phyloP scores from a whole-genome alignment of 2,113 vertebrate species.

The Brachionichthys hirsutus region DNA sequence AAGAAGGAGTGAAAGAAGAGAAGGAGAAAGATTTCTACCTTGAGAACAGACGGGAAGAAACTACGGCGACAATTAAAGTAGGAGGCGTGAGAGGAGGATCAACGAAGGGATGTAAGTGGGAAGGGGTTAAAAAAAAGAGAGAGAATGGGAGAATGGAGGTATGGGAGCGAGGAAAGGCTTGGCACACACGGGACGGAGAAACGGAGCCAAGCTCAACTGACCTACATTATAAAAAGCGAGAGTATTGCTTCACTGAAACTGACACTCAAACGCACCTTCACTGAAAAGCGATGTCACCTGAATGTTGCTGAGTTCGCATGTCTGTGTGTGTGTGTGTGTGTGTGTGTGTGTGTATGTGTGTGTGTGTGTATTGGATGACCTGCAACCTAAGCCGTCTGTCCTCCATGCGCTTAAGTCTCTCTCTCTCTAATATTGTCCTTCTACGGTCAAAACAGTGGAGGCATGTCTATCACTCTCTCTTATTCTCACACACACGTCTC shows the following conservation, averaged over 20 bases:
- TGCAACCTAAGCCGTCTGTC: slow-evolving; percentile 70
- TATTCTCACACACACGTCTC: neutral
- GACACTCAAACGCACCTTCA: slow-evolving; percentile 66
- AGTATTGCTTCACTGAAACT: slow-evolving; percentile 66
- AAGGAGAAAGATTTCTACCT: neutral
- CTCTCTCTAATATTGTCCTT: slow-evolving; percentile 37
- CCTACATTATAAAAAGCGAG: slow-evolving; percentile 71
- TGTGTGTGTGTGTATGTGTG: slow-evolving; percentile 17
- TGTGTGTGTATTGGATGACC: slow-evolving; percentile 66
- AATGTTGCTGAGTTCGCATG: slow-evolving; percentile 73
- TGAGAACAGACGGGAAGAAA: neutral
- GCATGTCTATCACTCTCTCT: slow-evolving; percentile 14
- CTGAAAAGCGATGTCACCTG: slow-evolving; percentile 69
- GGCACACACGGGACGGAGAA: slow-evolving; percentile 14
- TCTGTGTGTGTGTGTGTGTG: slow-evolving; percentile 27
- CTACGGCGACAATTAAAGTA: neutral
- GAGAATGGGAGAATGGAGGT: neutral
- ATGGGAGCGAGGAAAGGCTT: slow-evolving; percentile 7
- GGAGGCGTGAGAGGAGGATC: neutral
- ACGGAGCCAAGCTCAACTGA: slow-evolving; percentile 49
- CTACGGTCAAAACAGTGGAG: slow-evolving; percentile 36
- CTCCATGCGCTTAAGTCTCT: slow-evolving; percentile 58
- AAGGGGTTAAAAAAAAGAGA: neutral
- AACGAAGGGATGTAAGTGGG: slow-evolving; percentile 2
- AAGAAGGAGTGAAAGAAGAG: neutral